These are phyloP conservation scores for Hypolimnas misippus DNA, from an alignment of 2,888 invertebrate species.

Conservation along the genomic window DNA sequence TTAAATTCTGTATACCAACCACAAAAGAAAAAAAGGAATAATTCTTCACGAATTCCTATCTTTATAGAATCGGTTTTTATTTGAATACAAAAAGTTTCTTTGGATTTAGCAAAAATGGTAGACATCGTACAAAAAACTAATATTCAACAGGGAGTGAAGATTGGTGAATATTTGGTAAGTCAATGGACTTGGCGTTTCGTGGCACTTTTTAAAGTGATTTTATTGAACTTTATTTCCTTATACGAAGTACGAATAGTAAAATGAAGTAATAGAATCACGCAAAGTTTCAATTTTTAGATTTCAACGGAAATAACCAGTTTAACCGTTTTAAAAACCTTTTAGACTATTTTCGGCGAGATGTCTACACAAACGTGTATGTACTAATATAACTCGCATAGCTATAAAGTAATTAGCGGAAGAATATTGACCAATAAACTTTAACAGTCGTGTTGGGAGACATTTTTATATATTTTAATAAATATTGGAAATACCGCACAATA, in stretches of 20 bases:
- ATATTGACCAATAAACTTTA: too few relatives aligned
- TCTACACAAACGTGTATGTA: too few relatives aligned
- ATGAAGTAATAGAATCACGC: background rate
- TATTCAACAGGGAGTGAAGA: slow-evolving; percentile 41
- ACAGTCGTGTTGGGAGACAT: too few relatives aligned
- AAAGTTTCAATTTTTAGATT: background rate
- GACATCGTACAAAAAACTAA: slow-evolving; percentile 50
- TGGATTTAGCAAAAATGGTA: slow-evolving; percentile 48
- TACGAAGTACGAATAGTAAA: background rate
- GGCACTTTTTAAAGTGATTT: slow-evolving; percentile 47
- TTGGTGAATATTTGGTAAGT: slow-evolving; percentile 47
- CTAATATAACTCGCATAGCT: too few relatives aligned
- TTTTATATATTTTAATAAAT: too few relatives aligned
- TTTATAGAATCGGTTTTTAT: slow-evolving; percentile 7
- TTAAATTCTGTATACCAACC: too few relatives aligned
- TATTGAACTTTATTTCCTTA: background rate
- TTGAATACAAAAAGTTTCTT: slow-evolving; percentile 33
- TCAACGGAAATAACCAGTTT: background rate
- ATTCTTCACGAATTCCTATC: too few relatives aligned
- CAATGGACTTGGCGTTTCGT: slow-evolving; percentile 47
- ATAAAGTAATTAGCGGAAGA: too few relatives aligned
- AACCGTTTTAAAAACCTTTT: background rate
- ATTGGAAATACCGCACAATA: too few relatives aligned
- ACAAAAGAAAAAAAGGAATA: too few relatives aligned
- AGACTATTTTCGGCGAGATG: too few relatives aligned